Evolutionary conservation across 1,140 invertebrate species (phyloP).

Genomic region (Leptonema lineaticorne): DNA sequence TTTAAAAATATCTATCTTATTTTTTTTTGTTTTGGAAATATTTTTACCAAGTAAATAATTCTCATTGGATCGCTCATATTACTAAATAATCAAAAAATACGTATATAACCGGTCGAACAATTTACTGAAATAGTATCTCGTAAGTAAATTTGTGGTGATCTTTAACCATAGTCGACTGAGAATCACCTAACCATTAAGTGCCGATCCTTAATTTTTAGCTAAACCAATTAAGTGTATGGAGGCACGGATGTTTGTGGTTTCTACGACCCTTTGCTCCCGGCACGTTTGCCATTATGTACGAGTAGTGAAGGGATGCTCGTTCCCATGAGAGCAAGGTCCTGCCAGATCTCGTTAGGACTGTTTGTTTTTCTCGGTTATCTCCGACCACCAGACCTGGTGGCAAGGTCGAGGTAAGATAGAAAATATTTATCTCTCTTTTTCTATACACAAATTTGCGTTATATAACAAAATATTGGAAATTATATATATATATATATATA

Average conservation of each 20-base stretch:
- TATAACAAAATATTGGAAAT: too few relatives aligned
- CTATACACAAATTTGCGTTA: too few relatives aligned
- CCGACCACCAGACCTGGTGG: not conserved
- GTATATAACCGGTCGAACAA: too few relatives aligned
- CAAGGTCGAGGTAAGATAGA: too few relatives aligned
- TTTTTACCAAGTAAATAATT: too few relatives aligned
- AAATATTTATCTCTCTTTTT: too few relatives aligned
- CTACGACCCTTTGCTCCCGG: not conserved
- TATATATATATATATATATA: too few relatives aligned
- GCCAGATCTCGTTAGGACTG: conserved; percentile 14
- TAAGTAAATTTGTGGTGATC: not conserved
- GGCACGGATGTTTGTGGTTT: not conserved
- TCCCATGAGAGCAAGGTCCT: not conserved
- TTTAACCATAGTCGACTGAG: not conserved
- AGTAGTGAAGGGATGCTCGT: not conserved
- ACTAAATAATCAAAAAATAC: too few relatives aligned
- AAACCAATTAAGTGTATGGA: conserved; percentile 2
- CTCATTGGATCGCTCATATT: too few relatives aligned
- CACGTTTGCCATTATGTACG: conserved; percentile 3
- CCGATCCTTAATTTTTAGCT: conserved; percentile 18
- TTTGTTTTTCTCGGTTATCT: not conserved
- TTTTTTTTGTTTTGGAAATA: too few relatives aligned
- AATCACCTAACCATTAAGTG: not conserved
- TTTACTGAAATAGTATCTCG: too few relatives aligned
- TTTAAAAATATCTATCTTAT: too few relatives aligned